phyloP scores from a whole-genome alignment of 2,797 vertebrate species.

The Sciurus vulgaris region DNA sequence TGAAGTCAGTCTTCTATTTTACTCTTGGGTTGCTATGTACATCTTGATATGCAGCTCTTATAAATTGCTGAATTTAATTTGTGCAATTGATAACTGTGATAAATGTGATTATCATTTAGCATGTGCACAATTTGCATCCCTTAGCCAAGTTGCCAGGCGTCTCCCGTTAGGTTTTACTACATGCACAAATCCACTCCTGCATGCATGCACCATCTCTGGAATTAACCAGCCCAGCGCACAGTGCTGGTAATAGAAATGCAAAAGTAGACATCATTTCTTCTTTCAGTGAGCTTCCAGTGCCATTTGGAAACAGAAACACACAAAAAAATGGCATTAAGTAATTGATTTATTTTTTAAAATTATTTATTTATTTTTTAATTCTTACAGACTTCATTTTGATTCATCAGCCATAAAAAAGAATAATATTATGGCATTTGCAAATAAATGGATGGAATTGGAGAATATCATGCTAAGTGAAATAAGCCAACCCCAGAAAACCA shows the following conservation, averaged over 20 bases:
- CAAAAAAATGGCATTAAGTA: not conserved
- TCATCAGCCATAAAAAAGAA: too few relatives aligned
- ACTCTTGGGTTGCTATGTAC: not conserved
- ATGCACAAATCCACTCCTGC: not conserved
- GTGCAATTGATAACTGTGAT: not conserved
- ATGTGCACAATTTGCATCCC: not conserved
- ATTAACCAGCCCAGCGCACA: not conserved
- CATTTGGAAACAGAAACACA: not conserved
- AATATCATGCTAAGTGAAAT: too few relatives aligned
- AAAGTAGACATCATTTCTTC: not conserved
- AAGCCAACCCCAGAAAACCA: too few relatives aligned
- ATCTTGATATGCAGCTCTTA: not conserved
- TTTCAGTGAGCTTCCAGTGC: not conserved
- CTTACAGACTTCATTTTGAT: too few relatives aligned
- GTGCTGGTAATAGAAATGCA: not conserved
- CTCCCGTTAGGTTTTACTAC: not conserved
- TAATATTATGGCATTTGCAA: too few relatives aligned
- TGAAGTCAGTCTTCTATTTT: constrained; percentile 2
- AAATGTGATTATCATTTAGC: not conserved
- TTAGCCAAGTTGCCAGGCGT: not conserved
- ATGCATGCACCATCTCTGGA: not conserved
- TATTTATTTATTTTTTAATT: too few relatives aligned
- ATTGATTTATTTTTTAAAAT: not conserved
- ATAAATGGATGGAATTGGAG: too few relatives aligned
- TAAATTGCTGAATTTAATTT: not conserved